Percentiles rank a stretch among this genome's conserved stretches.
Conservation (phyloP, 2,113 vertebrate genomes). For the Proteles cristata region DNA sequence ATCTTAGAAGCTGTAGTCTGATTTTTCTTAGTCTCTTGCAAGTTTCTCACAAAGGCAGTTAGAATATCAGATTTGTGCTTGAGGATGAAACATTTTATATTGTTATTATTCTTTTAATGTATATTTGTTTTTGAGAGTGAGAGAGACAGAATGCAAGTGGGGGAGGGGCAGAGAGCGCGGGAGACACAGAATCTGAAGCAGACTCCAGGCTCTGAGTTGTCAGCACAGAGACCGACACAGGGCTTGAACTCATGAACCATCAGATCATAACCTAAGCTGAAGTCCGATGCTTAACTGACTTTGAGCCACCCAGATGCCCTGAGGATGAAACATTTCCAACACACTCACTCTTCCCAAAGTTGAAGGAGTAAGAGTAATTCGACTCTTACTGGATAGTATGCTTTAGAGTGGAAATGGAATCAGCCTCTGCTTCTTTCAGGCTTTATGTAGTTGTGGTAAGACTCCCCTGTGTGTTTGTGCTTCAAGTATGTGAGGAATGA, state of each 20-base stretch:
- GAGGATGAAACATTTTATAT: neutral
- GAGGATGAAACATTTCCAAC: neutral
- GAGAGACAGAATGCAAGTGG: no score
- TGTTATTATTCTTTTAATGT: no score
- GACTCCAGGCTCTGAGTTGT: no score
- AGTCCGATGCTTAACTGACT: no score
- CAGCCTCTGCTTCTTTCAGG: neutral
- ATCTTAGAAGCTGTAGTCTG: neutral
- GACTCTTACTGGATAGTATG: neutral
- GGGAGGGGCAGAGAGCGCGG: no score
- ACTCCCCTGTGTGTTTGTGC: neutral
- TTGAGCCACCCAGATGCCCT: neutral
- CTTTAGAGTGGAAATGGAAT: neutral
- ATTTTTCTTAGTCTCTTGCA: neutral
- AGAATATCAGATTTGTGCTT: neutral
- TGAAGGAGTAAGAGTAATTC: no score
- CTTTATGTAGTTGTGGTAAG: neutral
- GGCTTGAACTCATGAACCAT: no score
- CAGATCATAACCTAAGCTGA: no score
- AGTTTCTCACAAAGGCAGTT: neutral
- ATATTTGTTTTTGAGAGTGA: no score
- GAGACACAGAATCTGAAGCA: no score
- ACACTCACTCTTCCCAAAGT: neutral
- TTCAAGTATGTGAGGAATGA: constrained; percentile 26
- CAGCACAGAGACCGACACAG: no score